Evolutionary conservation across 1,140 invertebrate species (phyloP).

Genomic region (Ceratosolen fusciceps): DNA sequence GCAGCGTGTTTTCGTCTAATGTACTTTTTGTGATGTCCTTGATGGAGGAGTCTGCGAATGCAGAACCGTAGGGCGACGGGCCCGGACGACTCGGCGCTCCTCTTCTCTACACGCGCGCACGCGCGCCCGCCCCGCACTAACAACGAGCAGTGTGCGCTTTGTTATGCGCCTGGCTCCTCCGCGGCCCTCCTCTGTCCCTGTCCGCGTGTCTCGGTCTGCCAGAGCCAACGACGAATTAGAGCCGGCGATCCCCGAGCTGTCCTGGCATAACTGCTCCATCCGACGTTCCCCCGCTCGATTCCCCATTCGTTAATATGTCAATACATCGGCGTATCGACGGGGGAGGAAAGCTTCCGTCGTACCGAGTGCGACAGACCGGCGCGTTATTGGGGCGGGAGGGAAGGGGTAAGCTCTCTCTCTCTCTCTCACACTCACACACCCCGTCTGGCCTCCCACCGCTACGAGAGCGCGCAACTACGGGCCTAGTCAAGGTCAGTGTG

Average conservation of each 20-base stretch:
- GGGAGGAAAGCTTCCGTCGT: neutral
- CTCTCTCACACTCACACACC: no score
- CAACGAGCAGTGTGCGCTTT: no score
- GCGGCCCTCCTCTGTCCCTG: neutral
- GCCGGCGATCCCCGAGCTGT: slow-evolving; percentile 53
- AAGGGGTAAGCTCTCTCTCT: no score
- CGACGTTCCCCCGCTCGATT: neutral
- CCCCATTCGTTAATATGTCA: slow-evolving; percentile 42
- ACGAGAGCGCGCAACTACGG: slow-evolving; percentile 68
- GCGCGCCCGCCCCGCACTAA: no score
- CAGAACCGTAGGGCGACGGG: slow-evolving; percentile 66
- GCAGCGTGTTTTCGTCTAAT: slow-evolving; percentile 73
- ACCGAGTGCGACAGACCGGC: neutral
- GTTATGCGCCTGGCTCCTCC: neutral
- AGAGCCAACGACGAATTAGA: slow-evolving; percentile 62
- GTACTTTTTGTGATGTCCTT: slow-evolving; percentile 73
- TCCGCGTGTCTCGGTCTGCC: neutral
- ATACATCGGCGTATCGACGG: neutral
- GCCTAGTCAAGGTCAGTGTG: slow-evolving; percentile 69
- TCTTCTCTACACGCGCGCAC: neutral
- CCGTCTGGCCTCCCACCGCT: slow-evolving; percentile 53
- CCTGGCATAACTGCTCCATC: neutral
- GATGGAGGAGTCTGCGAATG: slow-evolving; percentile 72
- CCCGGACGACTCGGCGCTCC: slow-evolving; percentile 5
- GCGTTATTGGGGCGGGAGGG: no score